These are phyloP conservation scores for Ptilodon capucinus DNA, from an alignment of 2,888 invertebrate species.

Conservation along the genomic window DNA sequence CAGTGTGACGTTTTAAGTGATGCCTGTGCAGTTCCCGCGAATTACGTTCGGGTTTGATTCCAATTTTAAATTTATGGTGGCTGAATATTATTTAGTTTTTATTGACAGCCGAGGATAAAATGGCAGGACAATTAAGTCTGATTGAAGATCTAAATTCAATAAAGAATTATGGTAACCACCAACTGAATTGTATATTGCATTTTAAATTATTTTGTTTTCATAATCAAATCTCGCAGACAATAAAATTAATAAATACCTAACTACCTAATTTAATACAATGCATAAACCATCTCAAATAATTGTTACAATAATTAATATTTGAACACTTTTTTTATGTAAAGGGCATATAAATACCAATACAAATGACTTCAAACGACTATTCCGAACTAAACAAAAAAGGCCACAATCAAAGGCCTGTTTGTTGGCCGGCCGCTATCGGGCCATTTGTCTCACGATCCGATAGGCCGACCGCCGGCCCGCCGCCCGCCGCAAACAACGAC, in stretches of 20 bases:
- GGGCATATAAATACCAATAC: not conserved
- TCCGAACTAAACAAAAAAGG: slow-evolving; percentile 31
- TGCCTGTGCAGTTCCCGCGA: slow-evolving; percentile 18
- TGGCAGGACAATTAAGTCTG: not conserved
- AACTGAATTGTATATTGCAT: too few relatives aligned
- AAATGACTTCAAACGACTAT: not conserved
- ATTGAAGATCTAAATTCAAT: too few relatives aligned
- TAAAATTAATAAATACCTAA: too few relatives aligned
- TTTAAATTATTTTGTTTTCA: too few relatives aligned
- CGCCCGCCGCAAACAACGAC: slow-evolving; percentile 63
- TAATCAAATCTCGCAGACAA: too few relatives aligned
- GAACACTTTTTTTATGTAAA: too few relatives aligned
- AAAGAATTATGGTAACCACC: too few relatives aligned
- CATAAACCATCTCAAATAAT: too few relatives aligned
- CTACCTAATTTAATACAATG: too few relatives aligned
- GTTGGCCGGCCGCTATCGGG: slow-evolving; percentile 42
- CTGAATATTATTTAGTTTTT: too few relatives aligned
- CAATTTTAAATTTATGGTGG: not conserved
- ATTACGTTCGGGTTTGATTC: slow-evolving; percentile 19
- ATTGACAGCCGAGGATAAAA: not conserved
- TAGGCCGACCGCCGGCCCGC: slow-evolving; percentile 41
- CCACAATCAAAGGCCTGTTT: slow-evolving; percentile 37
- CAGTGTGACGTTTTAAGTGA: slow-evolving; percentile 53
- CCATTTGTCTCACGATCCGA: slow-evolving; percentile 62
- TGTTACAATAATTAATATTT: too few relatives aligned